Base-by-base conservation (phyloP, 2,888 invertebrate species). In the Crematogaster levior region DNA sequence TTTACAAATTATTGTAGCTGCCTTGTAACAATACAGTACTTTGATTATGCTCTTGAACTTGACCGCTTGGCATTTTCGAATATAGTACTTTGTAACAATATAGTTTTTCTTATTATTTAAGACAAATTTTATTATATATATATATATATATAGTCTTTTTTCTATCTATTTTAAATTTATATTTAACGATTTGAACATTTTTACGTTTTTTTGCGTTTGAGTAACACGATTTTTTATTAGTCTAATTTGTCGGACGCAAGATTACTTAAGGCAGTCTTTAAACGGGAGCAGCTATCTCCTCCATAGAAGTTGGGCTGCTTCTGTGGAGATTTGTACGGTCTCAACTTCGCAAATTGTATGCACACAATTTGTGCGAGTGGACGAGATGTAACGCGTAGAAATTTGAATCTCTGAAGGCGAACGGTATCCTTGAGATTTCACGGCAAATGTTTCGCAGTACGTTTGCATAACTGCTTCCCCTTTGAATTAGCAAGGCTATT, bases 401-500 rank as follows among this genome's bases (percentile, higher is more conserved):
- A 70, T 70, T 56, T 56, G 34, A 79, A 34, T 24, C 7, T 68
- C 21, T 43, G 34, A 58, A 79, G 56, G 43, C 56, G 68, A 15
- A 43, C 40, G 21, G 34, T 68, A 75, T 75, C 51, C 75, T 77
- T 68, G 43, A 68, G 43, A 79, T 56, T 70, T 70, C 34, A 79
- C 43, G 56, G 77, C 68, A 21, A 66, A 40, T 65, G 43, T 68
- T 68, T 77, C 77, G 77, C 30, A 68, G 27, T 65, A 68, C 43
- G 72, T 74, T 84, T 68, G 40, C 34, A n/a, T 40, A 63, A 56
- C 48, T n/a, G 34, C 79, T 73, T 77, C 40, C 15, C 56, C 43
- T 53, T 74, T 80, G 79, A 81, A 73, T 83, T 83, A 83, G 81
- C 73, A 58, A 9, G n/a, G 56, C n/a, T 48, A 48, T 43, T 43